Percentiles rank a stretch among this genome's conserved stretches.
phyloP scores from a whole-genome alignment of 2,113 vertebrate genomes.

The Myocastor coypus region DNA sequence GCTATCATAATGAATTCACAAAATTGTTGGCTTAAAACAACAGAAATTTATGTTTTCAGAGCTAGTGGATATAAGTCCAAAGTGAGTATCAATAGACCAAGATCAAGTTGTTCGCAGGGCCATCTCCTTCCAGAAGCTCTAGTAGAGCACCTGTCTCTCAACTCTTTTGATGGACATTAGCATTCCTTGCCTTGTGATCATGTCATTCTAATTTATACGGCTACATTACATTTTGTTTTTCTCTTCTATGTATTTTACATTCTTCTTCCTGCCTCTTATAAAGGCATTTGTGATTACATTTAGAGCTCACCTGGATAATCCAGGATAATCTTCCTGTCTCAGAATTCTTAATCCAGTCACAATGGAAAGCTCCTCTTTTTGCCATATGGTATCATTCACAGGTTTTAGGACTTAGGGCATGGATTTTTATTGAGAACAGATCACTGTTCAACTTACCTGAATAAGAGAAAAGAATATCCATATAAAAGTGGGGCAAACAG shows the following conservation, averaged over 20 bases:
- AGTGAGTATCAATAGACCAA: constrained; percentile 1
- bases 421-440: background rate
- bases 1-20: background rate
- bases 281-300: background rate
- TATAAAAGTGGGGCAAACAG: background rate
- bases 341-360: constrained; percentile 41
- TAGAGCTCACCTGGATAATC: background rate
- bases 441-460: background rate
- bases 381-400: background rate
- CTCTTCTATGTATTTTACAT: background rate
- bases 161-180: background rate
- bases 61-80: constrained; percentile 1
- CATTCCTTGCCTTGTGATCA: constrained; percentile 42
- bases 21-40: constrained; percentile 13
- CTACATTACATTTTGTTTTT: background rate
- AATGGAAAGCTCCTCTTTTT: constrained; percentile 1
- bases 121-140: background rate
- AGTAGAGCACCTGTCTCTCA: background rate
- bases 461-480: constrained; percentile 34
- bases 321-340: background rate
- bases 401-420: background rate
- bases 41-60: background rate
- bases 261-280: background rate
- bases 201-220: background rate
- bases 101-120: background rate